Base-by-base conservation (phyloP, 2,113 vertebrate genomes). In the Epinephelus fuscoguttatus region DNA sequence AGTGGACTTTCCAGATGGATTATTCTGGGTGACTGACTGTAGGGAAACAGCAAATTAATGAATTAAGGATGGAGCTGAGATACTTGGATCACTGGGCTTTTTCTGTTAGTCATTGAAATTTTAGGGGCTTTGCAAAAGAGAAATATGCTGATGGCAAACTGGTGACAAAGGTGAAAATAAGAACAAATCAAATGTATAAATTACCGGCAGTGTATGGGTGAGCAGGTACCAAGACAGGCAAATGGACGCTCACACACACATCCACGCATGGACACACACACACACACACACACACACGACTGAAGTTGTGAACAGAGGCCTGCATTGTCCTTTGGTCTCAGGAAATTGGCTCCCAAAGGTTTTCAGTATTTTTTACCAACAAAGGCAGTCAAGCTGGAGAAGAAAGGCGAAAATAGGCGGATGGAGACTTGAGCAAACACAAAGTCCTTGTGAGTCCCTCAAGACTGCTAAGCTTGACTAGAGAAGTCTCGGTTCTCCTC, bases 1-100 rank as follows among this genome's bases (percentile, higher is more conserved):
- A 88, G 85, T 90, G 93, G 91, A 94, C 92, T 90, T 89, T 92
- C 87, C 82, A 80, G 91, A 89, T 88, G 90, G 92, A 93, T 93
- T 93, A 92, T 93, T 93, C 89, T 72, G 88, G 88, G 82, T 93
- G 92, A 93, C 63, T 86, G 84, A 84, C 75, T 90, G 88, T 52
- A 84, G 84, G 92, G 84, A 92, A 92, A 92, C 86, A 85, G 84
- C 82, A 92, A 93, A 94, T 94, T 89, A 94, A 92, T 88, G 71
- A 92, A 93, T 91, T 91, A 90, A 84, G 78, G 85, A 91, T 73
- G 70, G 86, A 89, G 75, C 82, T 40, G 82, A 84, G 84, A 88
- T 78, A 84, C 64, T 89, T 86, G 86, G 88, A 90, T 90, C 89
- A 87, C 70, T 84, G 78, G 82, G 81, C 83, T 81, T 86, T 87